Conservation (phyloP, 2,113 vertebrate genomes). For the Ranitomeya imitator region DNA sequence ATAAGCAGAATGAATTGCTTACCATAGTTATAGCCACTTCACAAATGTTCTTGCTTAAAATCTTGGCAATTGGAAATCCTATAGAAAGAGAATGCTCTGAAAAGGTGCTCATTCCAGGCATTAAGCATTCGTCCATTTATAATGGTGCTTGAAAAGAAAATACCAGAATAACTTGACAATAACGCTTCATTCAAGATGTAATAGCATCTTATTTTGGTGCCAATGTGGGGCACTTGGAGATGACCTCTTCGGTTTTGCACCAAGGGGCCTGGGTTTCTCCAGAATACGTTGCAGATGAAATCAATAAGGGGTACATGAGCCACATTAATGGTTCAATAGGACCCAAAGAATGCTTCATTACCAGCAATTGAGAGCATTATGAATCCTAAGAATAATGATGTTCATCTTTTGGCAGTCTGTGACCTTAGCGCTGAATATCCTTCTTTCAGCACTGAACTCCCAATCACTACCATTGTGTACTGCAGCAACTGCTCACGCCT, state of each 20-base stretch:
- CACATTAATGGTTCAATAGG: slow-evolving; percentile 28
- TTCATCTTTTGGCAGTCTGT: slow-evolving; percentile 45
- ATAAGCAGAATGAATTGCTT: background rate
- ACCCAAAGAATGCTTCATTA: slow-evolving; percentile 42
- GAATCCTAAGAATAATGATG: slow-evolving; percentile 22
- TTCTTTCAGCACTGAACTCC: slow-evolving; percentile 42
- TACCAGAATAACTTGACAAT: background rate
- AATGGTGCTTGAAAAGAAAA: background rate
- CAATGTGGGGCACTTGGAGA: background rate
- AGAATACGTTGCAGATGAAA: background rate
- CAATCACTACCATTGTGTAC: slow-evolving; percentile 47
- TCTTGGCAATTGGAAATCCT: background rate
- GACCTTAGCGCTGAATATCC: slow-evolving; percentile 32
- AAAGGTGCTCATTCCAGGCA: background rate
- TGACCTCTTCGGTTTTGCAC: background rate
- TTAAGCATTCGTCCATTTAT: background rate
- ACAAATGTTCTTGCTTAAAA: background rate
- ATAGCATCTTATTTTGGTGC: background rate
- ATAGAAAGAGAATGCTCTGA: background rate
- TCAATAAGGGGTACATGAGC: slow-evolving; percentile 6
- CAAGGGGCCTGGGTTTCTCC: background rate
- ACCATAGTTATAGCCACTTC: background rate
- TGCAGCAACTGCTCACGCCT: background rate
- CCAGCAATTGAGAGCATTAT: slow-evolving; percentile 30
- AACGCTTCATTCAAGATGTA: background rate